Base-by-base conservation (phyloP, 2,113 vertebrate species). In the Platichthys stellatus region DNA sequence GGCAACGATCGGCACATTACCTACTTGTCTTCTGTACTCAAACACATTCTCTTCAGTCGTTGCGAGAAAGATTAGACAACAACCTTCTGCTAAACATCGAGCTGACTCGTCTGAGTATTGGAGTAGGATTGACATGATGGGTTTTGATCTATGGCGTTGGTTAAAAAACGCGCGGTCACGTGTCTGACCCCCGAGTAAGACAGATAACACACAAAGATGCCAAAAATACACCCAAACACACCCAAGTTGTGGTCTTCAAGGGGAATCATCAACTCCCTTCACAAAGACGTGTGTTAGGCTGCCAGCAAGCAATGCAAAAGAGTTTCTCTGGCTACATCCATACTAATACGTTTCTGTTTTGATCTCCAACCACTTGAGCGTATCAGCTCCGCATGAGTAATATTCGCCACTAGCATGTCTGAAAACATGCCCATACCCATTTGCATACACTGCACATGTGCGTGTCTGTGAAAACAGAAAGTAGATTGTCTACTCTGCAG, bases 1-100 rank as follows among this genome's bases (percentile, higher is more conserved):
- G 86, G 80, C 84, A 81, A 81, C 76, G 67, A 80, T 76, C 64
- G 59, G 64, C 74, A 79, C 80, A 38, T 79, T 86, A 83, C 82
- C 83, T 68, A 72, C 78, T 76, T 60, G 72, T 80, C 49, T 70
- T 81, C 59, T 43, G 74, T 73, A 80, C 72, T 75, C 75, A 73
- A 76, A 71, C 71, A 35, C 28, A 65, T 76, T 78, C 69, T 49
- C 71, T 75, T 35, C 58, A 43, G 63, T 56, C 26, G 26, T 53
- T 7, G 3, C 14, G 4, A 65, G 43, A 73, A 83, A 71, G 66
- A 64, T 62, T 59, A 73, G 66, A 64, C 77, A 58, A 13, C 69
- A 54, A 54, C n/a, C 45, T 23, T 31, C 24, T 8, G 26, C 78
- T 61, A n/a, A 63, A 75, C 78, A 76, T 14, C 62, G 5, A 70